phyloP scores from a whole-genome alignment of 1,140 invertebrate genomes.

The Brachionus koreanus region DNA sequence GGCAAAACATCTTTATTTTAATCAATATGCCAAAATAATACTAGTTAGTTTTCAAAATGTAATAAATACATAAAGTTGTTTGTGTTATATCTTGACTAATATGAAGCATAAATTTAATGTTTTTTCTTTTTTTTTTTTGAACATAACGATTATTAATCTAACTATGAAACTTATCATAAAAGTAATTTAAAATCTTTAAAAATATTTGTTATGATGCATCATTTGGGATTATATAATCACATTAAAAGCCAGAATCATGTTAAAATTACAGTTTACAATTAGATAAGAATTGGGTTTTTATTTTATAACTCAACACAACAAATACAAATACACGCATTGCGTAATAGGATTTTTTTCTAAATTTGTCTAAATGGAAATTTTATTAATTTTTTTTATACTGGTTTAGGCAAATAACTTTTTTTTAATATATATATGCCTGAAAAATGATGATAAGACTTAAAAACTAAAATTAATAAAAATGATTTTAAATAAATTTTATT shows the following conservation, averaged over 20 bases:
- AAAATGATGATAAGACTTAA: not conserved
- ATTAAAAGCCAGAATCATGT: not conserved
- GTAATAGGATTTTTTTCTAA: not conserved
- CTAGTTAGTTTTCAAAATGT: conserved; percentile 8
- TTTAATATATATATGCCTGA: not conserved
- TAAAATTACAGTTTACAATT: not conserved
- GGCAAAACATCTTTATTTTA: not conserved
- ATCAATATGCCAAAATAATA: not conserved
- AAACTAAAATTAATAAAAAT: not conserved
- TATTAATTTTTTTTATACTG: not conserved
- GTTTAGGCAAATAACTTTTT: not conserved
- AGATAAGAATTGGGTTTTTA: not conserved
- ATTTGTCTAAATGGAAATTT: not conserved
- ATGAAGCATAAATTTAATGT: not conserved
- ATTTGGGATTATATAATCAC: not conserved
- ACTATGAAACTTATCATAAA: not conserved
- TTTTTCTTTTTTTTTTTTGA: not conserved
- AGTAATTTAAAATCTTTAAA: not conserved
- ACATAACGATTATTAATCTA: not conserved
- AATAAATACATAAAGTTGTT: not conserved
- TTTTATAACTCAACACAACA: not conserved
- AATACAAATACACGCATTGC: not conserved
- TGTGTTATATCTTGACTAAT: not conserved
- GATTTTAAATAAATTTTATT: not conserved
- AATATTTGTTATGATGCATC: not conserved